Evolutionary conservation across 2,797 vertebrate species (phyloP).

Genomic region (Rhabdomys pumilio): DNA sequence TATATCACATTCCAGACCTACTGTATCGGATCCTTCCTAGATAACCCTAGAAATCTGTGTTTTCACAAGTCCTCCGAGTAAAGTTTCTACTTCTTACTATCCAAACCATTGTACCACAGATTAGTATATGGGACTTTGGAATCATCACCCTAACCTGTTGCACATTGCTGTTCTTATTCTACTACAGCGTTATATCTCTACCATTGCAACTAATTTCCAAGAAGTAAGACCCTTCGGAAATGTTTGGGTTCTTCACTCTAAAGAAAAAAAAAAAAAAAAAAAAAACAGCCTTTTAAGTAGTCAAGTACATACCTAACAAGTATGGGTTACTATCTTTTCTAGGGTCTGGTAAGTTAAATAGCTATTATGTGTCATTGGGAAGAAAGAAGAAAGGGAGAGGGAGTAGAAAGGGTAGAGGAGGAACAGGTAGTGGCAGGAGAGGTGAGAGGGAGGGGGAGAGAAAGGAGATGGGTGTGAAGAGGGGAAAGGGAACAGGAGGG

Average conservation of each 20-base stretch:
- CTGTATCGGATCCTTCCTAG: not conserved
- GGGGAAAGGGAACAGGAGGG: not conserved
- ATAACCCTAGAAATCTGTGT: not conserved
- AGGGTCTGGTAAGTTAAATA: not conserved
- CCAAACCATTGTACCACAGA: not conserved
- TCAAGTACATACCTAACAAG: not conserved
- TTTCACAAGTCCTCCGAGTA: not conserved
- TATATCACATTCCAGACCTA: not conserved
- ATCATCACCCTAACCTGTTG: not conserved
- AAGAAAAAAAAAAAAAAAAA: not conserved
- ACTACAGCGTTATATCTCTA: not conserved
- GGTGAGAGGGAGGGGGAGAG: accelerated
- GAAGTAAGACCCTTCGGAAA: not conserved
- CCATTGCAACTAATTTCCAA: not conserved
- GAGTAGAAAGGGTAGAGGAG: accelerated
- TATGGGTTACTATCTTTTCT: not conserved
- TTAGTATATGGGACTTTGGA: not conserved
- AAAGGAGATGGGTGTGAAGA: no score
- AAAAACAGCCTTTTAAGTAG: not conserved
- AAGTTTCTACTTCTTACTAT: not conserved
- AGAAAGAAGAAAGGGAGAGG: not conserved
- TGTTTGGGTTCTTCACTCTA: not conserved
- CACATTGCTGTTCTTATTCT: not conserved
- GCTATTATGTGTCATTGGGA: not conserved
- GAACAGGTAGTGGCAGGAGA: no score